These are phyloP conservation scores for Cossypha heuglini DNA, from an alignment of 2,797 vertebrate species.

Conservation along the genomic window DNA sequence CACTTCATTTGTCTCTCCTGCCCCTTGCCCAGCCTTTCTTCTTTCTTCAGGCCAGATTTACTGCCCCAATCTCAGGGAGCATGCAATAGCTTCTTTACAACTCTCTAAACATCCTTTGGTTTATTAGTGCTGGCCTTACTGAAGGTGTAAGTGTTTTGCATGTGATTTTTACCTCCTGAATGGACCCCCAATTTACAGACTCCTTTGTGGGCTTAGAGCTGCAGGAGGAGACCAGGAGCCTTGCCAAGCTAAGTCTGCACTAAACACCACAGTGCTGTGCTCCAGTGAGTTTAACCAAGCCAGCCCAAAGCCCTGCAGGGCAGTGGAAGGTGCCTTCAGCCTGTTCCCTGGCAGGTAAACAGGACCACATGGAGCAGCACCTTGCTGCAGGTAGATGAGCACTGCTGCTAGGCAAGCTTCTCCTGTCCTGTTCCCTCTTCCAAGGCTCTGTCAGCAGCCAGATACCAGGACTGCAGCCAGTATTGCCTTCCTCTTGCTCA, in stretches of 20 bases:
- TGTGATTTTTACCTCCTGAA: not conserved
- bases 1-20: not conserved
- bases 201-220: not conserved
- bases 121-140: not conserved
- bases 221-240: not conserved
- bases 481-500: not conserved
- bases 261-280: not conserved
- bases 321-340: not conserved
- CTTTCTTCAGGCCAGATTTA: not conserved
- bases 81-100: not conserved
- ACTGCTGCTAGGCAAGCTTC: not conserved
- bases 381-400: not conserved
- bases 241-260: not conserved
- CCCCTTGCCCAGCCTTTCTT: not conserved
- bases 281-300: not conserved
- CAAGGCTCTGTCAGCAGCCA: not conserved
- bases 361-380: rapidly evolving
- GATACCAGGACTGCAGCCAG: not conserved
- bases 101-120: not conserved
- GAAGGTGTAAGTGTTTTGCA: not conserved
- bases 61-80: not conserved
- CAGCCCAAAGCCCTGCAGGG: not conserved
- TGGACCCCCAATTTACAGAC: not conserved
- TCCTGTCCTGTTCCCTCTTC: not conserved
- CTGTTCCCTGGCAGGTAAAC: not conserved